phyloP scores from a whole-genome alignment of 2,888 invertebrate species.

The Galeopsomyia nigrocyanea region DNA sequence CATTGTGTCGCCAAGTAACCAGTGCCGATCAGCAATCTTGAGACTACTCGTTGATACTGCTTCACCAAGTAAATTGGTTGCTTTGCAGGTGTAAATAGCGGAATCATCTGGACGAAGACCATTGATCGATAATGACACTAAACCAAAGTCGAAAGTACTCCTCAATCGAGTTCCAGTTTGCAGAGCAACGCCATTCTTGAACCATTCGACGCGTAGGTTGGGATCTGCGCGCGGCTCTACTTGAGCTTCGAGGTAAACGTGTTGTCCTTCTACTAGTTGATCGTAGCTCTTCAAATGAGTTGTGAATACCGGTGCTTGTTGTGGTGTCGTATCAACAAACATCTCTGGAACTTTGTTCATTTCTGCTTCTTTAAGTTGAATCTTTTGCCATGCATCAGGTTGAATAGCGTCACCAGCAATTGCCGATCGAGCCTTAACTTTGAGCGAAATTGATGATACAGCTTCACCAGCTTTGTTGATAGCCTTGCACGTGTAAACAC shows the following conservation, averaged over 20 bases:
- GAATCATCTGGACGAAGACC: constrained; percentile 91
- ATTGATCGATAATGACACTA: constrained; percentile 92
- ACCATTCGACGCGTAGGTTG: constrained; percentile 90
- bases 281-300: constrained; percentile 90
- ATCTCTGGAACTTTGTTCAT: constrained; percentile 91
- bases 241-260: constrained; percentile 89
- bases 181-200: constrained; percentile 88
- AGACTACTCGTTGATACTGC: constrained; percentile 93
- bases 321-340: constrained; percentile 87
- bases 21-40: constrained; percentile 90
- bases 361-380: constrained; percentile 90
- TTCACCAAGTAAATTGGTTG: constrained; percentile 92
- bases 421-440: constrained; percentile 86
- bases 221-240: constrained; percentile 93
- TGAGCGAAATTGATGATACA: constrained; percentile 90
- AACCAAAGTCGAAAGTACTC: constrained; percentile 96
- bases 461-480: constrained; percentile 95
- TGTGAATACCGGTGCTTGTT: constrained; percentile 96
- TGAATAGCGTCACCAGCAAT: constrained; percentile 88
- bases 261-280: constrained; percentile 87
- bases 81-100: constrained; percentile 95
- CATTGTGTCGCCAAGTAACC: constrained; percentile 88
- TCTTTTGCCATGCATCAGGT: constrained; percentile 93
- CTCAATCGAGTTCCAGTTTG: constrained; percentile 91
- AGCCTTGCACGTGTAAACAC: constrained; percentile 94